Evolutionary conservation across 2,113 vertebrate genomes (phyloP), one percentile per base, ranked within the genome.

Genomic region (Thinocorus orbignyianus): DNA sequence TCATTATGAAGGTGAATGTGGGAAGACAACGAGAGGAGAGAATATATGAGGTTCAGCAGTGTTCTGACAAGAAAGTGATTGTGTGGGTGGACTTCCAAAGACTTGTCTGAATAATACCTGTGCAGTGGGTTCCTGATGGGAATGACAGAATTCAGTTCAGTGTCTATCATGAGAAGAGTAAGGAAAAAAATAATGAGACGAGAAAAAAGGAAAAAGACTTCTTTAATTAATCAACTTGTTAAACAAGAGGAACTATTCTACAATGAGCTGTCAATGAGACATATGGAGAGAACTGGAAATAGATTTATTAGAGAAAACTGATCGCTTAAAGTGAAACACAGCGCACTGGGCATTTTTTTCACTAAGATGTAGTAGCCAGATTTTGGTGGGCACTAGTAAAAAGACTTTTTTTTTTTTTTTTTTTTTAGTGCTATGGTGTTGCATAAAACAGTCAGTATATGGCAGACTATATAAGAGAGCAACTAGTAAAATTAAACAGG

Each of bases 61-160:
- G 60, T 81, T 79, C 37, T 71, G 80, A 73, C 71, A 80, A 90
- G 81, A 88, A 89, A 91, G 28, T 74, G 58, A 86, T 85, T 85
- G 62, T 0, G 51, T 81, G 83, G 91, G 92, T 95, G 92, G 92
- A 94, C 90, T 95, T 96, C 77, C 55, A 86, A 92, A 97, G 64
- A n/a, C 54, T 54, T 44, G 10, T 78, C 55, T 90, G 89, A 97
- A 39, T 91, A 90, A 87, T 39, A 25, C 15, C 10, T 80, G n/a
- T 66, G 37, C 69, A 58, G 61, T 66, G 33, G 28, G 24, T 4
- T 92, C 35, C 80, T 91, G 90, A 57, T 80, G 88, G 65, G 82
- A 96, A 81, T 84, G 95, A 92, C 86, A 96, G 86, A 87, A 96
- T 86, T 84, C 58, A 85, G 64, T 60, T 94, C 62, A 52, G 42